Base-by-base conservation (phyloP, 2,797 vertebrate genomes). In the Peromyscus eremicus region DNA sequence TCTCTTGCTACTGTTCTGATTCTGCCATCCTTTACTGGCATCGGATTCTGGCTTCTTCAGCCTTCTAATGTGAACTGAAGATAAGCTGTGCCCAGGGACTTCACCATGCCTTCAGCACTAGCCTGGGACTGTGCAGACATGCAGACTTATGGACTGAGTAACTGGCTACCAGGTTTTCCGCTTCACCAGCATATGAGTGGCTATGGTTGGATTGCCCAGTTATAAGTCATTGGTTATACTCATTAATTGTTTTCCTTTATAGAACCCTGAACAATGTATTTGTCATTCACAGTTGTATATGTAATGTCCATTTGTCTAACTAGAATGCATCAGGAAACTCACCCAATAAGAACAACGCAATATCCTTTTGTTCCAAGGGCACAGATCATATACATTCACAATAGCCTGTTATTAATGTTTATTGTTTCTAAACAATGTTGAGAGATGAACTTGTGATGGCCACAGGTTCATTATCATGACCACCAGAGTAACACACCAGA, bases 321-420 rank as follows among this genome's bases (percentile, higher is more conserved):
- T 49, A 62, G 25, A 96, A 96, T 91, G 11, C 66, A 46, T 52
- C 14, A 85, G 40, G 19, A 94, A 82, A 46, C 14, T 94, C 27
- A 87, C 5, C 89, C 40, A 96, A 57, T 12, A 95, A 43, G 5
- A 52, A 91, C 76, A 19, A 92, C 55, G 5, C 7, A 70, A 66
- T 73, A 57, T 76, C 43, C 29, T 68, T 40, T 81, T 85, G 25
- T 79, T 57, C 40, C 68, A 84, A 91, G 1, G 6, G 71, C 64
- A 73, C 11, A 95, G 29, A 88, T 57, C 70, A 34, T 8, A 64
- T 46, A n/a, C 23, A 62, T 92, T 80, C 25, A 64, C 32, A 16
- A 1, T 6, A 57, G 43, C 29, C 7, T 87, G 27, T 43, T 75
- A 55, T 29, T 40, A 57, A 19, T 88, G 27, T 46, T 37, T 82